Percentiles rank a stretch among this genome's conserved stretches.
These are phyloP conservation scores for Cichladusa arquata DNA, from an alignment of 2,113 vertebrate species.

Conservation along the genomic window DNA sequence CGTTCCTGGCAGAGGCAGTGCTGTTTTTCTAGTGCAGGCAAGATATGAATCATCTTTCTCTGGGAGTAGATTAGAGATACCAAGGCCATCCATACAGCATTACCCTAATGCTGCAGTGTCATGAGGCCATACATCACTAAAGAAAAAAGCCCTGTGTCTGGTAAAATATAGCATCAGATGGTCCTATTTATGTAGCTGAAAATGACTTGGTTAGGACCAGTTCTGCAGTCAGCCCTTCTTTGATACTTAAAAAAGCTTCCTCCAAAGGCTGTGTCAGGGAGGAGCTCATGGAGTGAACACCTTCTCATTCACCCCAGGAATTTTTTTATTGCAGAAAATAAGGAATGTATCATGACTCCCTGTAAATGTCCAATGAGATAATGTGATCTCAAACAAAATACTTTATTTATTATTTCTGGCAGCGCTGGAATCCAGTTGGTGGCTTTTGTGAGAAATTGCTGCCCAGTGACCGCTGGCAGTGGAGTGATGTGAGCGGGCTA, in stretches of 20 bases:
- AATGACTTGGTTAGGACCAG: too few species aligned
- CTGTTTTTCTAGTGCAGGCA: neutral
- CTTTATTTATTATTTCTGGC: slow-evolving; percentile 7
- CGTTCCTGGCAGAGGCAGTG: neutral
- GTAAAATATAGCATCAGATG: neutral
- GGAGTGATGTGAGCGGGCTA: slow-evolving; percentile 93
- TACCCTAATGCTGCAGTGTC: neutral
- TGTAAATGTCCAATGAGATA: neutral
- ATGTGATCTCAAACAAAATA: neutral
- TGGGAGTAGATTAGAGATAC: neutral
- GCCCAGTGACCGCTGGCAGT: slow-evolving; percentile 96
- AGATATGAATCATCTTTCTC: neutral
- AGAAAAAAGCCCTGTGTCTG: neutral
- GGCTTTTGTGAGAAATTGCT: slow-evolving; percentile 92
- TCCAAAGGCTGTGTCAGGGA: neutral
- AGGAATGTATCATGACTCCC: neutral
- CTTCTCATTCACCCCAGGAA: neutral
- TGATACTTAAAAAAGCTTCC: neutral
- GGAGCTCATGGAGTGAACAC: neutral
- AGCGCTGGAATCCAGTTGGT: slow-evolving; percentile 97
- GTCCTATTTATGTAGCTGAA: too few species aligned
- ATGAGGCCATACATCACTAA: neutral
- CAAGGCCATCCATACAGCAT: neutral
- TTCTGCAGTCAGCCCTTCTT: neutral
- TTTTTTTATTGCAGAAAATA: neutral